Evolutionary conservation across 2,888 invertebrate species (phyloP).

Genomic region (Ametastegia equiseti): DNA sequence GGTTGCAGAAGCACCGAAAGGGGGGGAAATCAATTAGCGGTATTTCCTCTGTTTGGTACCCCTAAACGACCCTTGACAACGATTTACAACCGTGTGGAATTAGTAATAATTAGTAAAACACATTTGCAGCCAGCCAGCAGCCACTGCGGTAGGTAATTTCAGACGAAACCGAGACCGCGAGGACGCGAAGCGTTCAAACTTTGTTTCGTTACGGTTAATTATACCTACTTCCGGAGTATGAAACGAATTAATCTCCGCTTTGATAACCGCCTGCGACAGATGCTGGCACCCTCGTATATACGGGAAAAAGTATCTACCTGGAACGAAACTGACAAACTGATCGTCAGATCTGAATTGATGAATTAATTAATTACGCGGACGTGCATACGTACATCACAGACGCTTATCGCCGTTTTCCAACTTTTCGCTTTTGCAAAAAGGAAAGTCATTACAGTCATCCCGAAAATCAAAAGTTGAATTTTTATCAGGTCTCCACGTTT

Average conservation of each 20-base stretch:
- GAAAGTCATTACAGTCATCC: background rate
- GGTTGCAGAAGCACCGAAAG: background rate
- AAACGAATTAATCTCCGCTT: constrained; percentile 33
- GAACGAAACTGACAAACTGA: background rate
- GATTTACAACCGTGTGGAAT: constrained; percentile 29
- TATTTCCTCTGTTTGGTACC: constrained; percentile 5
- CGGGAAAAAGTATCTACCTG: background rate
- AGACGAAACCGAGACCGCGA: background rate
- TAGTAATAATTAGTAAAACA: constrained; percentile 37
- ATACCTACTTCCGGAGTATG: constrained; percentile 24
- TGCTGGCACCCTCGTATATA: background rate
- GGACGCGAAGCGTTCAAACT: constrained; percentile 19
- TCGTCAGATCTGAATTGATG: background rate
- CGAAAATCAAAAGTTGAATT: too few species aligned
- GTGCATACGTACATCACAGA: too few species aligned
- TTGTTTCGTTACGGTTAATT: constrained; percentile 35
- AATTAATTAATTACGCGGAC: background rate
- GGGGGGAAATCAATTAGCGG: constrained; percentile 28
- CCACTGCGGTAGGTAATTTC: constrained; percentile 8
- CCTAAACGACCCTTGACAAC: constrained; percentile 29
- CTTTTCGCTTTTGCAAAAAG: background rate
- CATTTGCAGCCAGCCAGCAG: constrained; percentile 11
- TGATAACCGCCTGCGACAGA: constrained; percentile 5
- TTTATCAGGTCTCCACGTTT: too few species aligned
- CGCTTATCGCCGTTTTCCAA: too few species aligned